Evolutionary conservation across 2,113 vertebrate species (phyloP).

Genomic region (Raja brachyura): DNA sequence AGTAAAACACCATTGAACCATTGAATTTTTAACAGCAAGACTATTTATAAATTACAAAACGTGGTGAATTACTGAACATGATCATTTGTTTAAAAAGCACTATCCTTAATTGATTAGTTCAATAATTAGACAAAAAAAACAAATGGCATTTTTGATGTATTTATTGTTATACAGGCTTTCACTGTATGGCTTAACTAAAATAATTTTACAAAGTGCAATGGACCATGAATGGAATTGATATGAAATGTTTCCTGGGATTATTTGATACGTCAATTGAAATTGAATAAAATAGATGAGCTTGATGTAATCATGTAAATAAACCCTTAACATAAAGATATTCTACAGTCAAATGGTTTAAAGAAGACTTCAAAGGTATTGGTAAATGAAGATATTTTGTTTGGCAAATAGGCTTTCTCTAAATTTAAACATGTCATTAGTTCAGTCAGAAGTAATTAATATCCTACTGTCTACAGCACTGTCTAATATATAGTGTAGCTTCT

Average conservation of each 20-base stretch:
- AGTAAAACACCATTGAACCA: no score
- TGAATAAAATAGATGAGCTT: conserved; percentile 5
- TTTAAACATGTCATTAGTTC: not conserved
- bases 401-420: not conserved
- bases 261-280: conserved; percentile 13
- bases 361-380: not conserved
- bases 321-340: not conserved
- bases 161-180: not conserved
- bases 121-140: not conserved
- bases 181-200: not conserved
- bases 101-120: not conserved
- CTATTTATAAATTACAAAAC: not conserved
- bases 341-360: not conserved
- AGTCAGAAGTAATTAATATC: not conserved
- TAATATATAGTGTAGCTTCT: not conserved
- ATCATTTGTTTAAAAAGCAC: not conserved
- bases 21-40: not conserved
- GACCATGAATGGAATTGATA: not conserved
- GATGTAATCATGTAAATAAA: conserved; percentile 34
- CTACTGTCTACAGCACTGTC: not conserved
- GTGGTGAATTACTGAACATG: not conserved
- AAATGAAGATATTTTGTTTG: not conserved
- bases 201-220: conserved; percentile 17
- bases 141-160: not conserved
- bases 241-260: not conserved